Base-by-base conservation (phyloP, 2,888 invertebrate species). In the Netelia inedita region DNA sequence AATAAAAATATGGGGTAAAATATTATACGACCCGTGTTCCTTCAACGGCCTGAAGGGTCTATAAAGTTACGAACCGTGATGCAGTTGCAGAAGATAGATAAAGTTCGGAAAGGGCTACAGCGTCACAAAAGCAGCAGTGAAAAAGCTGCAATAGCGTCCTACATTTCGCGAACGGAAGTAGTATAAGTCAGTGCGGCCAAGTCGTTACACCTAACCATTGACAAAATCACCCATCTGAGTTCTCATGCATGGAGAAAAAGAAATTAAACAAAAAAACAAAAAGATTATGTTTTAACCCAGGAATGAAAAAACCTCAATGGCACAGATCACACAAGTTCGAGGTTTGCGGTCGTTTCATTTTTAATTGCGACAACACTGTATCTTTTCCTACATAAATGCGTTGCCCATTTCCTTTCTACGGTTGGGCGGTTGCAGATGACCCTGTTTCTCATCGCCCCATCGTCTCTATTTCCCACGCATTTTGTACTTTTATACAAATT, bases 221-320 rank as follows among this genome's bases (percentile, higher is more conserved):
- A 3, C 0, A 14, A 46, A 46, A 46, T 46, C 46, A 46, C 0
- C 46, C 46, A 46, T 10, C 14, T 3, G 46, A 46, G 46, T 46
- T 10, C 14, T 14, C 46, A 46, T 46, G 14, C 14, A 46, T 14
- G 11, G 11, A 2, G 10, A 14, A 46, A 28, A 2, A 46, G 6
- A 46, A 28, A 28, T 28, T 0, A 23, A 23, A 65, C 5, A 55
- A 35, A 66, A 46, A 59, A 59, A 23, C 1, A 59, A 19, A 71
- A 35, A 16, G 76, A 50, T 59, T 21, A 28, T 57, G 66, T 55
- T 75, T 76, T 61, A 76, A 68, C 46, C 11, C 50, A 46, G 46
- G 68, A 28, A 46, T 10, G 59, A 19, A 16, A 66, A 68, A 55
- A 76, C 43, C 66, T 66, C 57, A n/a, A 46, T 14, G 43, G 55